These are phyloP conservation scores for Paralichthys olivaceus DNA, from an alignment of 2,113 vertebrate genomes.

Conservation along the genomic window DNA sequence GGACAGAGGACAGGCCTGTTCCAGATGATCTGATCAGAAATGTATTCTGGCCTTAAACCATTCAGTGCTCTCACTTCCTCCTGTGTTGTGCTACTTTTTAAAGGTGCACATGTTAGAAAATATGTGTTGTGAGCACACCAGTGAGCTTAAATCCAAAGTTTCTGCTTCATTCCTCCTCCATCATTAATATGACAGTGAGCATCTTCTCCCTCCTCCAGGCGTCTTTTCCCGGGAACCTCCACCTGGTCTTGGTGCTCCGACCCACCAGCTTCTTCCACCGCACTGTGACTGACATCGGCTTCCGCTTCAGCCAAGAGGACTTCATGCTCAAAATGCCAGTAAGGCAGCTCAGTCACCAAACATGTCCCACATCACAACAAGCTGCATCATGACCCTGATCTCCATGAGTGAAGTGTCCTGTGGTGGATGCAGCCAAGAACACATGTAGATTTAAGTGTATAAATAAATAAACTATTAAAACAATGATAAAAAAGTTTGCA, in stretches of 20 bases:
- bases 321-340: slow-evolving; percentile 97
- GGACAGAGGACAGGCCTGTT: too few relatives aligned
- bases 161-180: not conserved
- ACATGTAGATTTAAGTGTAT: not conserved
- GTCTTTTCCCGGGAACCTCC: slow-evolving; percentile 95
- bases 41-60: not conserved
- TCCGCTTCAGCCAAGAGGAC: slow-evolving; percentile 96
- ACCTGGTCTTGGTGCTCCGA: slow-evolving; percentile 94
- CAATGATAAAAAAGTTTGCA: not conserved
- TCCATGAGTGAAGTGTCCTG: slow-evolving; percentile 36
- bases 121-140: too few relatives aligned
- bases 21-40: not conserved
- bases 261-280: slow-evolving; percentile 97
- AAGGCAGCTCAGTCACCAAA: slow-evolving; percentile 75
- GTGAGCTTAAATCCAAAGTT: not conserved
- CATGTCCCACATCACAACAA: slow-evolving; percentile 63
- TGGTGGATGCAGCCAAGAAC: slow-evolving; percentile 35
- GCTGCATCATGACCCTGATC: slow-evolving; percentile 22
- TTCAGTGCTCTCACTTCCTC: not conserved
- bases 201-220: slow-evolving; percentile 76
- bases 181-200: not conserved
- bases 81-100: not conserved
- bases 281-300: slow-evolving; percentile 95
- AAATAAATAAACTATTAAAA: not conserved
- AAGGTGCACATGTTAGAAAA: too few relatives aligned